Evolutionary conservation across 2,888 invertebrate genomes (phyloP), one percentile per base, ranked within the genome.

Genomic region (Poecilus cupreus): DNA sequence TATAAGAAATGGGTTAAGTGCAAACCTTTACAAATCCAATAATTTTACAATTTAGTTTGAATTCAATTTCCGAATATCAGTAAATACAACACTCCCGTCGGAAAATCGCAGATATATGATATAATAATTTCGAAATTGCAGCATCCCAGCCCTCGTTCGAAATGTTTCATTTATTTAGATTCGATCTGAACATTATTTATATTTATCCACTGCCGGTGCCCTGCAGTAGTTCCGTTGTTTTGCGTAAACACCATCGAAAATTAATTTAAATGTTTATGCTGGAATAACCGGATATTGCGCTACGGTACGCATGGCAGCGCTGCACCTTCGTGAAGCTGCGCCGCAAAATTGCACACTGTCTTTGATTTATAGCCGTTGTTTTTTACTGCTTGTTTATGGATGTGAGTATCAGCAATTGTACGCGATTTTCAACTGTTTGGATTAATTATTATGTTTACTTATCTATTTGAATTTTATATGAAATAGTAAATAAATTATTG

Each of bases 261-360:
- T 60, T 60, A 60, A 60, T 60, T 60, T 60, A 60, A 60, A 60
- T 26, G 60, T 60, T 60, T 60, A 60, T 60, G 60, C 26, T 60
- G 26, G 60, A 10, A 60, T 11, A 11, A 24, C 60, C 60, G 60
- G 60, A 60, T 60, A 60, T 60, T 60, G 60, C n/a, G 13, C 26
- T 60, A 24, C 60, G 60, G 26, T 43, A 5, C 43, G 43, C n/a
- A 60, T 60, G 60, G 13, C 60, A 60, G 13, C 60, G 26, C 13
- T 60, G 13, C 60, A 60, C 60, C 60, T 60, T 60, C 24, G 43
- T 43, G n/a, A n/a, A 43, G 0, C 43, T 43, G n/a, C 2, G 43
- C 11, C 11, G 11, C 43, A 43, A n/a, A 43, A 43, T 43, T 11
- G 60, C 26, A 4, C 60, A 26, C 60, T 13, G n/a, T 60, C 11